Evolutionary conservation across 1,140 invertebrate genomes (phyloP).

Genomic region (Periplaneta americana): DNA sequence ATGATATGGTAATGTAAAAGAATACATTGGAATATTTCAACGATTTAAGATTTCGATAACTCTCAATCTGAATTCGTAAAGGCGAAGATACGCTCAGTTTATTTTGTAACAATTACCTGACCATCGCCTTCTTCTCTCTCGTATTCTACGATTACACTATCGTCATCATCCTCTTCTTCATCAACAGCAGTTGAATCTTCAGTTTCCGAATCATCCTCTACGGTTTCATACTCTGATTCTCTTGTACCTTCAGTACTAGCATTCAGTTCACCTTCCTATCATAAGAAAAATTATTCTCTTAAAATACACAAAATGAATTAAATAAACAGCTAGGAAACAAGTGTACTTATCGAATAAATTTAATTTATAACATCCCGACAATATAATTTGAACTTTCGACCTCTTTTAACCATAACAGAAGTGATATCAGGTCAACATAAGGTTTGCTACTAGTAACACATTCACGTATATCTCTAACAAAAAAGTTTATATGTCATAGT

Average conservation of each 20-base stretch:
- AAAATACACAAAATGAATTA: no score
- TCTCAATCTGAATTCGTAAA: background rate
- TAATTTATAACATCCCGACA: background rate
- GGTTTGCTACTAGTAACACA: background rate
- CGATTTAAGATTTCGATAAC: no score
- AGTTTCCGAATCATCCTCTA: constrained; percentile 1
- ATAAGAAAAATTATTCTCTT: background rate
- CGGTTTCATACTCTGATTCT: constrained; percentile 1
- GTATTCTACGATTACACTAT: constrained; percentile 12
- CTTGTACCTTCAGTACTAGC: background rate
- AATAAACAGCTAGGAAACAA: no score
- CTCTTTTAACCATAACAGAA: no score
- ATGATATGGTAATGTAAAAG: no score
- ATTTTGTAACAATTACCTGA: no score
- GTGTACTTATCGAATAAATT: no score
- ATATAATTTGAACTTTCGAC: background rate
- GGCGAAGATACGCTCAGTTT: no score
- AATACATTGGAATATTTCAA: no score
- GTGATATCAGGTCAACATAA: background rate
- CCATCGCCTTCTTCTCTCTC: constrained; percentile 17
- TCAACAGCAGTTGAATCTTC: constrained; percentile 1
- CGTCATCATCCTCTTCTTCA: constrained; percentile 4
- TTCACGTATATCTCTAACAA: background rate
- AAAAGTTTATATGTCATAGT: background rate
- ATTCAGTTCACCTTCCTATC: background rate